phyloP scores from a whole-genome alignment of 2,797 vertebrate species.

The Hydrocynus forskahlii region DNA sequence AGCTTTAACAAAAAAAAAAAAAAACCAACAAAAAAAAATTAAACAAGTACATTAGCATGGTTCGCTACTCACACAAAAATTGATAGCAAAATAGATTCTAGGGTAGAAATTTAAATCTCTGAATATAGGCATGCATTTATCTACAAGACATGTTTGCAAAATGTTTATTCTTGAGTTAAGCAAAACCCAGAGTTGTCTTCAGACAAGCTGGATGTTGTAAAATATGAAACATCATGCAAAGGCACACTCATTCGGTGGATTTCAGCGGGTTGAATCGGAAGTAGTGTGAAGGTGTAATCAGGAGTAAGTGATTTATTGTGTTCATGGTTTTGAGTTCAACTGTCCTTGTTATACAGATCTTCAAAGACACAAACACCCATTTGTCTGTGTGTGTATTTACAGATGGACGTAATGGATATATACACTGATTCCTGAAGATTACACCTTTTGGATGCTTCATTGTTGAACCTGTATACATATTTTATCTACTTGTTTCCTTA shows the following conservation, averaged over 20 bases:
- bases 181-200: slow-evolving; percentile 53
- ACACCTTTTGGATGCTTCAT: background rate
- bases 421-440: background rate
- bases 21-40: slow-evolving; percentile 12
- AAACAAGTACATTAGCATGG: slow-evolving; percentile 24
- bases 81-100: slow-evolving; percentile 68
- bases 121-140: slow-evolving; percentile 56
- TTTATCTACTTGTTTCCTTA: no score
- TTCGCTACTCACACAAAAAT: slow-evolving; percentile 62
- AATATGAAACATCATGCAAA: slow-evolving; percentile 17
- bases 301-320: background rate
- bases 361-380: background rate
- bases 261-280: background rate
- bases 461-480: background rate
- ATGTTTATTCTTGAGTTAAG: slow-evolving; percentile 39
- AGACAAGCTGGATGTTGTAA: slow-evolving; percentile 37
- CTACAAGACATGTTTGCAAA: slow-evolving; percentile 61
- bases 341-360: background rate
- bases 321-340: background rate
- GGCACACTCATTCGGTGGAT: slow-evolving; percentile 39
- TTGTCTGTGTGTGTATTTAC: no score
- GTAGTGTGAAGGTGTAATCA: background rate
- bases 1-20: no score
- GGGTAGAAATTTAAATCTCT: slow-evolving; percentile 51
- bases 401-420: background rate